Conservation (phyloP, 2,113 vertebrate species). For the Brevimyrus niger region DNA sequence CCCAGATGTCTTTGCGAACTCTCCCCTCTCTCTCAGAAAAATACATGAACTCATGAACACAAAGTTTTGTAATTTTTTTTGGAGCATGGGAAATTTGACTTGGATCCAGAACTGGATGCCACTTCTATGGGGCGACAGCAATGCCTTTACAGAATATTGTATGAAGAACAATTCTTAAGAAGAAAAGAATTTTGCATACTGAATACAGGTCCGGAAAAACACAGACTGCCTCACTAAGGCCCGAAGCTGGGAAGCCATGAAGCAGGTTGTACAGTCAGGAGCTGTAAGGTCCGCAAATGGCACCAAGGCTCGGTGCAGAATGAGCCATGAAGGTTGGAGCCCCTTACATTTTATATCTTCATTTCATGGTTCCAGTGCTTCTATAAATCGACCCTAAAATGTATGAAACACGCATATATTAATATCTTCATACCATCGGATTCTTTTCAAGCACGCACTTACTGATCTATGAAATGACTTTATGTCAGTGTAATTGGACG, state of each 20-base stretch:
- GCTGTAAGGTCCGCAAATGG: not conserved
- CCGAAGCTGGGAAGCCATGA: not conserved
- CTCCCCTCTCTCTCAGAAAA: not conserved
- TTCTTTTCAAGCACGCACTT: not conserved
- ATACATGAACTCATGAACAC: not conserved
- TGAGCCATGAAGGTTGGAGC: not conserved
- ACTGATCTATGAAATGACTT: conserved; percentile 6
- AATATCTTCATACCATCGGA: not conserved
- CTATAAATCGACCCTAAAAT: not conserved
- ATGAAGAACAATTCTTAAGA: not conserved
- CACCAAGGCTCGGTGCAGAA: not conserved
- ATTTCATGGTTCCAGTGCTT: not conserved
- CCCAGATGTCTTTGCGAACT: not conserved
- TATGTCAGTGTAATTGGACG: not conserved
- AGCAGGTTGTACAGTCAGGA: not conserved
- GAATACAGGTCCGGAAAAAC: not conserved
- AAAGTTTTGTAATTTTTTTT: not conserved
- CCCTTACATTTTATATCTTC: not conserved
- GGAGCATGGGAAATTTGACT: not conserved
- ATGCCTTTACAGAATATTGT: not conserved
- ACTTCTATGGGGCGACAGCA: not conserved
- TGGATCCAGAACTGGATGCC: not conserved
- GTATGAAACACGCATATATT: not conserved
- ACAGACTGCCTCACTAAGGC: not conserved
- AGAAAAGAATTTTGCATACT: not conserved